Evolutionary conservation across 2,113 vertebrate species (phyloP), one percentile per base, ranked within the genome.

Genomic region (cattle (Bos taurus)): DNA sequence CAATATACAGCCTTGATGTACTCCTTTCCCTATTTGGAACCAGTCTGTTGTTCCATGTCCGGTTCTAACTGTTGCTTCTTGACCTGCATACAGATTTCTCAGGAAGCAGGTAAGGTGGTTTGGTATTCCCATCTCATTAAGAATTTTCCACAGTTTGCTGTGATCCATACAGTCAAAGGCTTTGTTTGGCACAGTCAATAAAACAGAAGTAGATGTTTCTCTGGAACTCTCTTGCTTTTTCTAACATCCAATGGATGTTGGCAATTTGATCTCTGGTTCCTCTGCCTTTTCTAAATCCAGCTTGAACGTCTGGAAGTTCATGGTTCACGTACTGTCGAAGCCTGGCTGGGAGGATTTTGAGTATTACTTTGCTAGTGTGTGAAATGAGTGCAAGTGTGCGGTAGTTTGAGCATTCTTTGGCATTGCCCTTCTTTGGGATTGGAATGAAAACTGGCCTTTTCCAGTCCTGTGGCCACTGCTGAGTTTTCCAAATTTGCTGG

Each of bases 311-410:
- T 12, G 67, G 5, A 12, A 71, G 19, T 71, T 71, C 67, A 71
- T 1, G 0, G 5, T 36, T 71, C n/a, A 71, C 2, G 0, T 71
- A 71, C 9, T 36, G n/a, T 1, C 6, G 67, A 71, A 71, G 67
- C 17, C n/a, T 71, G 17, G n/a, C n/a, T 71, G 12, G 4, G 19
- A 36, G 19, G 10, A 71, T 71, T 71, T 6, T 71, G 67, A 71
- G 19, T 19, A 71, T 71, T 71, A 36, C n/a, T 71, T 36, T 71
- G 21, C 67, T 36, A 71, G 19, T 0, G 4, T 71, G 9, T 71
- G 64, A 71, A 21, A 71, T 36, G n/a, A 71, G n/a, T 71, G 64
- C n/a, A 71, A 36, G 19, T 71, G 64, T 36, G n/a, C 0, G 1
- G n/a, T 12, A 71, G 64, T 71, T 71, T 36, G n/a, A 71, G 2